phyloP scores from a whole-genome alignment of 2,113 vertebrate genomes.

The Cyphomyrus discorhynchus region DNA sequence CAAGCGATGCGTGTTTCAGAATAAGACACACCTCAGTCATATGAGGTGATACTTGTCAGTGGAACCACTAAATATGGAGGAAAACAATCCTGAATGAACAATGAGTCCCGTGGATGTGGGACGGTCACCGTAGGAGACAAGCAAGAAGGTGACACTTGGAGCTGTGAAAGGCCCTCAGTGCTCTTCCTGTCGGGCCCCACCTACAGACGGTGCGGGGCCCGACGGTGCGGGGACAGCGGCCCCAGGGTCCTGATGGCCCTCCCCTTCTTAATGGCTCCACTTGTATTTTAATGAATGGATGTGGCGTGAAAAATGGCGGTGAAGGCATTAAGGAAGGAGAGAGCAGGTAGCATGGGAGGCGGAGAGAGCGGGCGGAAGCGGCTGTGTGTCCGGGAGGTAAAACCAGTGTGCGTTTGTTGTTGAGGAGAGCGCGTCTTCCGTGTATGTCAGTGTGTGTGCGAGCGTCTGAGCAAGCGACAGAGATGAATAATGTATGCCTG shows the following conservation, averaged over 20 bases:
- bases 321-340: background rate
- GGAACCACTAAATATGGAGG: background rate
- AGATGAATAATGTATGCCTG: background rate
- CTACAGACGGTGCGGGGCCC: background rate
- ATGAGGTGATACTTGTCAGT: background rate
- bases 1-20: background rate
- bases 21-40: background rate
- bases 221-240: background rate
- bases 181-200: background rate
- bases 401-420: background rate
- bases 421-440: background rate
- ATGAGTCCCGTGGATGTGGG: background rate
- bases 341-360: no score
- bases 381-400: background rate
- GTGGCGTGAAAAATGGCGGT: background rate
- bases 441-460: background rate
- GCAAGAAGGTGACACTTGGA: background rate
- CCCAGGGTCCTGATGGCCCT: background rate
- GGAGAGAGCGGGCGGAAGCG: background rate
- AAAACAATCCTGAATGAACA: background rate
- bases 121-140: background rate
- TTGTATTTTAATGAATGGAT: background rate
- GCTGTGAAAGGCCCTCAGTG: background rate
- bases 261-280: background rate
- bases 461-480: background rate